Evolutionary conservation across 2,113 vertebrate species (phyloP).

Genomic region (Phasianus colchicus): DNA sequence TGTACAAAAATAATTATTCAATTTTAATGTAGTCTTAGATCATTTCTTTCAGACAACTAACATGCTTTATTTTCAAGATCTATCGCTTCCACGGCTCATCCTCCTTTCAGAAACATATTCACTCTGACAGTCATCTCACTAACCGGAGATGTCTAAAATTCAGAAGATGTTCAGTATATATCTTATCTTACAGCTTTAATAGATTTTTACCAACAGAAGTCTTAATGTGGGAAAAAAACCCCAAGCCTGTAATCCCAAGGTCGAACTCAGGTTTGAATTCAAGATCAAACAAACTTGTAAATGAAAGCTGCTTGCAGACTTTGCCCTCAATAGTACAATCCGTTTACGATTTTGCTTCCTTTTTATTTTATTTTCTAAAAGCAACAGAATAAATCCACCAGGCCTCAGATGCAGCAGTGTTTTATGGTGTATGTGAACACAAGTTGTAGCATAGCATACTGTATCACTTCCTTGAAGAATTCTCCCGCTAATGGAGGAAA

Average conservation of each 20-base stretch:
- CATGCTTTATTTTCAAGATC: neutral
- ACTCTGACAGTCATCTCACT: constrained; percentile 5
- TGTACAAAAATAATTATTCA: neutral
- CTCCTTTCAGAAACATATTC: neutral
- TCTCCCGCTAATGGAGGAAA: constrained; percentile 55
- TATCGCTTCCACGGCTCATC: neutral
- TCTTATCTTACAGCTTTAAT: neutral
- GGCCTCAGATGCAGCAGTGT: neutral
- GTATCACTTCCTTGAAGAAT: constrained; percentile 30
- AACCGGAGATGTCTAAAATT: neutral
- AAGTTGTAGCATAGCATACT: neutral
- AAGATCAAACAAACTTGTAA: neutral
- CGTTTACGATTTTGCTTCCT: neutral
- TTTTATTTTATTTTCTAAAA: neutral
- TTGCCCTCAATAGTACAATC: neutral
- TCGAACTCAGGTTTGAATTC: neutral
- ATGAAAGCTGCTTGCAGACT: neutral
- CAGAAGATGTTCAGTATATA: neutral
- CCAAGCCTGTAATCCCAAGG: neutral
- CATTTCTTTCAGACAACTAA: neutral
- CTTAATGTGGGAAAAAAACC: neutral
- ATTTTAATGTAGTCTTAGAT: neutral
- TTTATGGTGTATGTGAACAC: neutral
- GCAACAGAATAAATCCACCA: neutral
- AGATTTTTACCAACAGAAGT: neutral